phyloP scores from a whole-genome alignment of 2,888 invertebrate genomes.

The Limnephilus rhombicus region DNA sequence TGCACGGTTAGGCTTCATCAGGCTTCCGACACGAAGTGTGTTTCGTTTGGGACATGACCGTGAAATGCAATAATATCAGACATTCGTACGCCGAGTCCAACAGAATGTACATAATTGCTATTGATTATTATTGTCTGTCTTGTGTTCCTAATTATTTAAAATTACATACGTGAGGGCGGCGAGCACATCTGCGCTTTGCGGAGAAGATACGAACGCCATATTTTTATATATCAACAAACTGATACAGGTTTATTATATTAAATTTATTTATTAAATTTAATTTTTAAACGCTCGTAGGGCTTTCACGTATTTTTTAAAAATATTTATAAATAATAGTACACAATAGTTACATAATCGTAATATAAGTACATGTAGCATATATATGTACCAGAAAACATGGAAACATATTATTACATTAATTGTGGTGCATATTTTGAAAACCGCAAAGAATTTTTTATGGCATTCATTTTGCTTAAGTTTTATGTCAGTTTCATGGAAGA shows the following conservation, averaged over 20 bases:
- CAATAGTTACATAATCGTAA: no score
- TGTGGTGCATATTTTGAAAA: no score
- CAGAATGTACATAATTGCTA: constrained; percentile 38
- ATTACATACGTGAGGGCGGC: not conserved
- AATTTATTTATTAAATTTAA: no score
- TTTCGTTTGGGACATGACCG: constrained; percentile 61
- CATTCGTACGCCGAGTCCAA: constrained; percentile 30
- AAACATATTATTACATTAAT: no score
- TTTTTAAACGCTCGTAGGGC: no score
- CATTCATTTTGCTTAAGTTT: no score
- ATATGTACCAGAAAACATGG: no score
- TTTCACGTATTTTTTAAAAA: no score
- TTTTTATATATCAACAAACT: not conserved
- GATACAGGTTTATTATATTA: not conserved
- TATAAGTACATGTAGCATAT: no score
- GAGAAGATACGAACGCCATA: not conserved
- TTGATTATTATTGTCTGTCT: constrained; percentile 29
- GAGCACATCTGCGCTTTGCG: not conserved
- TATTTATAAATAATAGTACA: no score
- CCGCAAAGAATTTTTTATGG: no score
- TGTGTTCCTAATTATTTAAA: constrained; percentile 11
- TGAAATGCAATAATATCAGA: constrained; percentile 57
- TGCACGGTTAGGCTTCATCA: constrained; percentile 27
- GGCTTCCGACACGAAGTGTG: constrained; percentile 54
- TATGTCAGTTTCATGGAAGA: no score